Evolutionary conservation across 2,888 invertebrate species (phyloP), one percentile per base, ranked within the genome.

Genomic region (Micropterix aruncella): DNA sequence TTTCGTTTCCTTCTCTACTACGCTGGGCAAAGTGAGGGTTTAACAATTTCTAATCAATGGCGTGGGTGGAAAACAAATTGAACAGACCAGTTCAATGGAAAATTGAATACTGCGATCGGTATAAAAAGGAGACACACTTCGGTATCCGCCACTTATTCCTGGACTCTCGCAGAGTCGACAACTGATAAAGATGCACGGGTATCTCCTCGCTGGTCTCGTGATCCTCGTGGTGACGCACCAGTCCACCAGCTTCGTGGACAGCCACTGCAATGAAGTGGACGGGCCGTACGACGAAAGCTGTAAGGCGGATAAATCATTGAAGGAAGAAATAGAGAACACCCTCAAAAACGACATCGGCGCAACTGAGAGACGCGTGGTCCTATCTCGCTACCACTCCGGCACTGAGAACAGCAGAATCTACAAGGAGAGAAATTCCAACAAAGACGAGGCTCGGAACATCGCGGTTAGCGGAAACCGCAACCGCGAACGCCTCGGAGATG

Each of bases 341-440:
- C 37, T 47, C 15, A 51, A 46, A 19, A 51, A 51, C 39, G 48
- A 51, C 43, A 48, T 51, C 36, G 51, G 51, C 5, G 37, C 48
- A 18, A 44, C 41, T 15, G 49, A 51, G 39, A 51, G 49, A 3
- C 42, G 47, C 14, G 51, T 51, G 7, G 44, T 48, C 18, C 39
- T 51, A 14, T 51, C 51, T 27, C 49, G 51, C 46, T 51, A 51
- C 18, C 51, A 51, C 37, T 43, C 48, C 3, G 51, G 51, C 3
- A 51, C 51, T 4, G 51, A 51, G 18, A 51, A 51, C 44, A 51
- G 51, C 46, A 49, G 51, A 51, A 51, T 51, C 12, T 51, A 51
- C 27, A 43, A 47, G 17, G 51, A 51, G 38, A 49, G 49, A 47
- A 51, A 36, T 40, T 51, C 51, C 19, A 45, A 47, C 45, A 48